A percentile compares a stretch with the other conserved stretches of the same genome.
These are phyloP conservation scores for Limenitis arthemis DNA, from an alignment of 2,888 invertebrate genomes.

Conservation along the genomic window DNA sequence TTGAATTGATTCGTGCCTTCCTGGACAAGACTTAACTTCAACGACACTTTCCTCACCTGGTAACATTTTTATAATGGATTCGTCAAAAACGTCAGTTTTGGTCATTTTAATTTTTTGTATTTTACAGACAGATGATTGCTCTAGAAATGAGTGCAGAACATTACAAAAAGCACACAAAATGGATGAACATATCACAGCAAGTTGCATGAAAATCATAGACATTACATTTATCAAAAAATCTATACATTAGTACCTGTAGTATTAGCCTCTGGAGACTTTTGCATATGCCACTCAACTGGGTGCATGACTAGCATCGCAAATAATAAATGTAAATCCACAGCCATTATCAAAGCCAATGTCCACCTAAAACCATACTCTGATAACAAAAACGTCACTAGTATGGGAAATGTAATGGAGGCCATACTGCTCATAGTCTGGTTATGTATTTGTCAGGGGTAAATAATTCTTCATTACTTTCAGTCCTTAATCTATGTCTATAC, in stretches of 20 bases:
- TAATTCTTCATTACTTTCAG: too few relatives aligned
- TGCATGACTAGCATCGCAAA: slow-evolving; percentile 81
- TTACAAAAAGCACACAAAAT: neutral
- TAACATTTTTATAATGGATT: slow-evolving; percentile 53
- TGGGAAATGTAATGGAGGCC: slow-evolving; percentile 78
- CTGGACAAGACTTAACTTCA: slow-evolving; percentile 33
- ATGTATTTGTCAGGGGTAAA: too few relatives aligned
- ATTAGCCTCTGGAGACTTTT: slow-evolving; percentile 32
- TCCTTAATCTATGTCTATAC: too few relatives aligned
- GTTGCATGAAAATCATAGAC: neutral
- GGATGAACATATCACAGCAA: neutral
- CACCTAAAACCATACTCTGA: slow-evolving; percentile 79
- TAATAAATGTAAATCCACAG: slow-evolving; percentile 76
- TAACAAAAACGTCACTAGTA: slow-evolving; percentile 73
- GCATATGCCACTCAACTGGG: slow-evolving; percentile 81
- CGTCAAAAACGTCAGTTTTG: slow-evolving; percentile 41
- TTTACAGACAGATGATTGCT: slow-evolving; percentile 30
- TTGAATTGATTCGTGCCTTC: slow-evolving; percentile 47
- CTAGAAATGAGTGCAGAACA: slow-evolving; percentile 32
- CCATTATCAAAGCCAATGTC: slow-evolving; percentile 76
- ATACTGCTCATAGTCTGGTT: slow-evolving; percentile 80
- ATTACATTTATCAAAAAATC: neutral
- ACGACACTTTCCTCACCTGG: slow-evolving; percentile 43
- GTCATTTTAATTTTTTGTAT: slow-evolving; percentile 31
- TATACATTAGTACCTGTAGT: slow-evolving; percentile 31